Percentiles rank a stretch among this genome's conserved stretches.
These are phyloP conservation scores for Hydrophis major DNA, from an alignment of 2,797 vertebrate species.

Conservation along the genomic window DNA sequence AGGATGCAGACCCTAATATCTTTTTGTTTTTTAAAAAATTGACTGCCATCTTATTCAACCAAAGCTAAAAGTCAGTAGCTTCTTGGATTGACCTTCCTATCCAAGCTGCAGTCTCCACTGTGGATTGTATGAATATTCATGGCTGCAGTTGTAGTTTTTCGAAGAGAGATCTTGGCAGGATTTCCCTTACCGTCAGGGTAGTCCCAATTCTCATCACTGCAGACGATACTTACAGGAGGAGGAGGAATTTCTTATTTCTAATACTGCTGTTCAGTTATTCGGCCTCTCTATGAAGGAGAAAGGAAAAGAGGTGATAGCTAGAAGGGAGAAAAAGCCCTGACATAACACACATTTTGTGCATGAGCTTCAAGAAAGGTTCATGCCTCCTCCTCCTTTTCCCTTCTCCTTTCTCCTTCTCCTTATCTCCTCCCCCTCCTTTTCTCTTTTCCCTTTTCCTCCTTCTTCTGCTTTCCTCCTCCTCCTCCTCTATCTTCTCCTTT, in stretches of 20 bases:
- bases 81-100: not conserved
- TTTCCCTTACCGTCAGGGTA: not conserved
- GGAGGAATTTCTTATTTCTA: not conserved
- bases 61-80: too few relatives aligned
- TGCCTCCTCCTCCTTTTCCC: not conserved
- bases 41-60: not conserved
- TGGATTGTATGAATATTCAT: not conserved
- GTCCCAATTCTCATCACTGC: not conserved
- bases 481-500: too few relatives aligned
- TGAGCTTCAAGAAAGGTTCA: not conserved
- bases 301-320: not conserved
- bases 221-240: not conserved
- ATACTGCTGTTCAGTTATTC: not conserved
- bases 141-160: not conserved
- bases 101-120: not conserved
- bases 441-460: not conserved
- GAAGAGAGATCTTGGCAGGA: not conserved
- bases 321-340: not conserved
- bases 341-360: not conserved
- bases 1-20: not conserved
- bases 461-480: not conserved
- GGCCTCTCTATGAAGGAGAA: not conserved
- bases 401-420: not conserved
- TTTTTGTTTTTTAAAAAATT: not conserved
- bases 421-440: not conserved